Conservation (phyloP, 2,113 vertebrate genomes). For the Podocnemis expansa region DNA sequence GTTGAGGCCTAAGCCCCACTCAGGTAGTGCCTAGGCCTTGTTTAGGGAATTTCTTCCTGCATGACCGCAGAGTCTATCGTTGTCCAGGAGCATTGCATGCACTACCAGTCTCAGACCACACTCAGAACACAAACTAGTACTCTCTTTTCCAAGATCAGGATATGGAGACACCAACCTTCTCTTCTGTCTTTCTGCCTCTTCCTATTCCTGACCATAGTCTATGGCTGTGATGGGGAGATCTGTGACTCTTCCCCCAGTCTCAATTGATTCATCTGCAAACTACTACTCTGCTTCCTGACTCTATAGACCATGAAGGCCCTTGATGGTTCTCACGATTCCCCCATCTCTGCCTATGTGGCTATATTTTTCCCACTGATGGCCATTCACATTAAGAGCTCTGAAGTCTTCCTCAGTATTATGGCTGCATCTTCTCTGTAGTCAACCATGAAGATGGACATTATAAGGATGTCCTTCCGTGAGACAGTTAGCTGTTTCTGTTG, state of each 20-base stretch:
- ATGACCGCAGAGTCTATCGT: background rate
- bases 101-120: accelerated
- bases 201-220: background rate
- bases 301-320: background rate
- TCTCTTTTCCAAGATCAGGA: background rate
- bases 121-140: accelerated
- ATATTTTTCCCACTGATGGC: background rate
- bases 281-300: background rate
- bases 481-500: background rate
- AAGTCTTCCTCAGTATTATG: background rate
- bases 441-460: background rate
- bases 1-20: background rate
- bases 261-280: background rate
- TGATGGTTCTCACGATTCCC: background rate
- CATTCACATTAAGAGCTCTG: background rate
- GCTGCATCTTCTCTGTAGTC: background rate
- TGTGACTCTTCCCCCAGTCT: background rate
- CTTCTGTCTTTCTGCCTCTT: accelerated
- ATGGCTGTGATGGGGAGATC: background rate
- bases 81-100: background rate
- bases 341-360: no score
- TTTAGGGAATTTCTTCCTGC: background rate
- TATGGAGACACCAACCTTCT: accelerated
- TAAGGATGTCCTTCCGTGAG: background rate
- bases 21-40: background rate